Conservation (phyloP, 2,113 vertebrate genomes). For the Gopherus evgoodei region DNA sequence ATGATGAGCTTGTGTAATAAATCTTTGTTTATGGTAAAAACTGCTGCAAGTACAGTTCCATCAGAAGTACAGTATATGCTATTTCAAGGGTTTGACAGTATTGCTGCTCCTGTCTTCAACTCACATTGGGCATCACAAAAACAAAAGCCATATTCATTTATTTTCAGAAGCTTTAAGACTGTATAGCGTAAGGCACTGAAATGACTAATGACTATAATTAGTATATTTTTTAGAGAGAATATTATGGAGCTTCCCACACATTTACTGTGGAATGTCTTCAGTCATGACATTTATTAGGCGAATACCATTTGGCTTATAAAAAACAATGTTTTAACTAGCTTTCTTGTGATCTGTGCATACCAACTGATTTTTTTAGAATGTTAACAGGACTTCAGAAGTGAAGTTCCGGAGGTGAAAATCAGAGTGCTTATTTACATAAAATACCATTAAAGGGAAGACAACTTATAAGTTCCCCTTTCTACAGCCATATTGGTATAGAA, state of each 20-base stretch:
- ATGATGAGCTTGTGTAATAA: neutral
- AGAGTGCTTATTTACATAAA: neutral
- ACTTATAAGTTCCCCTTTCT: neutral
- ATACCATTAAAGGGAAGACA: neutral
- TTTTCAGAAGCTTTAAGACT: neutral
- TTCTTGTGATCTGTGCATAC: neutral
- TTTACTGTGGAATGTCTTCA: neutral
- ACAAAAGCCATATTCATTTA: neutral
- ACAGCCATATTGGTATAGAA: neutral
- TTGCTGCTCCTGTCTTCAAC: neutral
- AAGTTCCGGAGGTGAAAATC: neutral
- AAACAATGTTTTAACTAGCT: neutral
- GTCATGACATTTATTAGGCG: neutral
- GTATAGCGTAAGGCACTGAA: accelerated
- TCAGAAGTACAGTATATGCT: accelerated
- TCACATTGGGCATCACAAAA: neutral
- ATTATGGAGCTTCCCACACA: neutral
- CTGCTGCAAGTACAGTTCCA: neutral
- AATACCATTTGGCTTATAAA: neutral
- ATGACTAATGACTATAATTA: neutral
- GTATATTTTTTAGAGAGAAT: neutral
- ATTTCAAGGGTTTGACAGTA: neutral
- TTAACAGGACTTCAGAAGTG: neutral
- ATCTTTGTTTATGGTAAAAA: neutral
- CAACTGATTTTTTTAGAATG: neutral